These are phyloP conservation scores for Theretra japonica DNA, from an alignment of 2,888 invertebrate species.

Conservation along the genomic window DNA sequence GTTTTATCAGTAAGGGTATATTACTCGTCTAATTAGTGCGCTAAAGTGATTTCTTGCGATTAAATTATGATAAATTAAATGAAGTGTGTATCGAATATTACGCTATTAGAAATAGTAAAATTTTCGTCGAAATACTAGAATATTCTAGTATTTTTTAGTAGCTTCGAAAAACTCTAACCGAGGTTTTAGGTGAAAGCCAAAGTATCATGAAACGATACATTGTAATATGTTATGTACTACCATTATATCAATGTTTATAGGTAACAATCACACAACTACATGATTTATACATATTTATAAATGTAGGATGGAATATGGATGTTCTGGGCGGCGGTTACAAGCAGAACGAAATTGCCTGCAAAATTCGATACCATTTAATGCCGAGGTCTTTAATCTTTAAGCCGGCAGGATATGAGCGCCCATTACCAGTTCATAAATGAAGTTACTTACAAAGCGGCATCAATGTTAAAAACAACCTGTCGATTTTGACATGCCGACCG, in stretches of 20 bases:
- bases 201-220: too few species aligned
- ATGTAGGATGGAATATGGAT: background rate
- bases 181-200: too few species aligned
- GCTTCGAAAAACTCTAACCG: too few species aligned
- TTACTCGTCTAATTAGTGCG: conserved; percentile 1
- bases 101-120: too few species aligned
- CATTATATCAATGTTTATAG: too few species aligned
- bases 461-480: conserved; percentile 44
- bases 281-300: too few species aligned
- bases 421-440: conserved; percentile 19
- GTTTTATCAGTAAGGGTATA: background rate
- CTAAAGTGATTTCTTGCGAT: conserved; percentile 8
- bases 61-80: background rate
- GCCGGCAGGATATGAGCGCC: conserved; percentile 31
- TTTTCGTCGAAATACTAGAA: too few species aligned
- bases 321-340: conserved; percentile 1
- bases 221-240: too few species aligned
- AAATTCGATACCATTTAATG: conserved; percentile 27
- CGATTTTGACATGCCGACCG: conserved; percentile 47
- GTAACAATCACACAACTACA: too few species aligned
- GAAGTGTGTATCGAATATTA: background rate
- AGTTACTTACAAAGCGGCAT: conserved; percentile 34
- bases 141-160: too few species aligned
- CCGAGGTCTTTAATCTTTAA: conserved; percentile 30
- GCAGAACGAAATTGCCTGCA: conserved; percentile 2